Evolutionary conservation across 2,797 vertebrate species (phyloP), one percentile per base, ranked within the genome.

Genomic region (Gymnodraco acuticeps): DNA sequence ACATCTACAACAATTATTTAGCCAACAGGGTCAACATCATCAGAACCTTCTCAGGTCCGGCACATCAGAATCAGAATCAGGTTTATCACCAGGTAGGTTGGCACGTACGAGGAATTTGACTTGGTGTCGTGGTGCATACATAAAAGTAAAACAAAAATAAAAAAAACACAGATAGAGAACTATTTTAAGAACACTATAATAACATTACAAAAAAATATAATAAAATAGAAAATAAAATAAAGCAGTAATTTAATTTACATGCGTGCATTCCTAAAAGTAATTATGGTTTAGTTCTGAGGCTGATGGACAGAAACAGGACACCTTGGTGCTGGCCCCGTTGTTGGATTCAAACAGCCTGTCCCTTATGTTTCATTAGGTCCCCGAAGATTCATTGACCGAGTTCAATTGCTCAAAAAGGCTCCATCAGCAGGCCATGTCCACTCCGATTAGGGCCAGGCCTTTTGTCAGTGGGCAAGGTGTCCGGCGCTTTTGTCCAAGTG

Each of bases 381-480:
- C 66, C 69, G 83, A 78, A 93, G 88, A 93, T 86, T 81, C 87
- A 88, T 89, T 92, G 88, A 92, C 86, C 75, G 93, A 93, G 89
- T 81, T 88, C 88, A 95, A 87, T 90, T 94, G 91, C 91, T 94
- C 93, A 94, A 95, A 96, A 94, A 88, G 85, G 88, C 93, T 81
- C 87, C 93, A 93, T 95, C 93, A 95, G 92, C 94, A 95, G 71
- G 70, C 86, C 93, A 74, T 93, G 94, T 96, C 95, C 78, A 63
- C 86, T 96, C 87, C 70, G 68, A 95, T 95, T 95, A 96, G 88
- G 60, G 59, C 83, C 80, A 59, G 87, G 83, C 77, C 91, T 77
- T 94, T 88, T 92, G 89, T 92, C 80, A 84, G 75, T 92, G 91
- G 89, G 93, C 93, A 95, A 96, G 93, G 92, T 95, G 94, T 94